Conservation (phyloP, 2,888 invertebrate genomes). For the Papilio protenor region DNA sequence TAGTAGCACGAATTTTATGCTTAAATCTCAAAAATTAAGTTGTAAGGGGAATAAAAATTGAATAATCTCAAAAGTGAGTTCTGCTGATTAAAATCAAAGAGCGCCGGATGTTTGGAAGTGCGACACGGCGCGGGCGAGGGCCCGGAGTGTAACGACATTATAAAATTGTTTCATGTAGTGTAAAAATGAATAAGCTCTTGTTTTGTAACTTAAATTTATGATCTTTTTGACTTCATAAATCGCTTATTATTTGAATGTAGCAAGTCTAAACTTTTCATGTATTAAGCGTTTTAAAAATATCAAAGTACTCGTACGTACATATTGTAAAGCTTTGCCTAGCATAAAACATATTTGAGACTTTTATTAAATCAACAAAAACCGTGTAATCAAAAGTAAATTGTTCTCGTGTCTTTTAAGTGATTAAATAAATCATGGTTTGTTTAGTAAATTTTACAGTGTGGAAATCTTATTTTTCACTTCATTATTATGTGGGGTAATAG, state of each 20-base stretch:
- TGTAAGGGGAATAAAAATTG: constrained; percentile 24
- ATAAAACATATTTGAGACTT: background rate
- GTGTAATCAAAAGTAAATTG: background rate
- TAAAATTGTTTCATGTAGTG: constrained; percentile 42
- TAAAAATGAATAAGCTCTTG: constrained; percentile 29
- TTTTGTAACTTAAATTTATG: constrained; percentile 7
- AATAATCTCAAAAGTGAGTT: constrained; percentile 30
- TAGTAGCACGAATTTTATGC: background rate
- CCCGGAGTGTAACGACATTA: constrained; percentile 38
- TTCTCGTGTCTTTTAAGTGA: background rate
- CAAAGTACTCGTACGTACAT: background rate
- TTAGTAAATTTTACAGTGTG: constrained; percentile 4
- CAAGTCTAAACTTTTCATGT: background rate
- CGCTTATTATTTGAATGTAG: background rate
- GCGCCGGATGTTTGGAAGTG: constrained; percentile 43
- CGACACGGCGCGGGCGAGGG: constrained; percentile 24
- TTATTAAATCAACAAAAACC: background rate
- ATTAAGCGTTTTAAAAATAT: background rate
- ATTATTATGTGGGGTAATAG: constrained; percentile 19
- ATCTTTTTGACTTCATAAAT: background rate
- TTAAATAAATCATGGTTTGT: background rate
- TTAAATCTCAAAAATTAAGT: background rate
- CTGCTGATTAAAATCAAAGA: constrained; percentile 33
- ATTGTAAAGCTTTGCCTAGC: too few species aligned
- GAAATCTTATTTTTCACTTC: constrained; percentile 31